Evolutionary conservation across 2,888 invertebrate genomes (phyloP), one percentile per base, ranked within the genome.

Genomic region (Platycheirus albimanus): DNA sequence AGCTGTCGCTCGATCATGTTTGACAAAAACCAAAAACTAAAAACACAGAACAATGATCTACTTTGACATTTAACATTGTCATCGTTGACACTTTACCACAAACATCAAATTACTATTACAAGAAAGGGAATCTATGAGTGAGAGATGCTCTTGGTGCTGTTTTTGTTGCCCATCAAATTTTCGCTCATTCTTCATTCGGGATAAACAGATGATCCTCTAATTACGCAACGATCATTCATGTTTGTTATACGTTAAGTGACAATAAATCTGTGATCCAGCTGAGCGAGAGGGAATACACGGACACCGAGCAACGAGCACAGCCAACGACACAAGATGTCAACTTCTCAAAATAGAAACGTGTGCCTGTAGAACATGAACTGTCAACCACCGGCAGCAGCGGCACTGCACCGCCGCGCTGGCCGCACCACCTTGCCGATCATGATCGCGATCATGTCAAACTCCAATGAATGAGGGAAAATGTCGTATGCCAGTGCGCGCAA

Each of bases 1-100:
- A 83, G 83, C 83, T 83, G 83, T 74, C 83, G 72, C 64, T 64
- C 74, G 69, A 78, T 83, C 56, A 56, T 56, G 67, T 83, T 74
- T 74, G 45, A 74, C 67, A 77, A 67, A 38, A 56, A n/a, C 38
- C 15, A 10, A 38, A 56, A 13, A 8, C 4, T 2, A 13, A 20
- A 43, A 20, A 58, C 38, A 56, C 15, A n/a, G 49, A 30, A 72
- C 78, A 64, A 67, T 78, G 72, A 83, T 90, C 90, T 88, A 86
- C 83, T 86, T 86, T 90, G 90, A 90, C 90, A 89, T 87, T 87
- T 89, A 86, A 89, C 89, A 89, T 89, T 89, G 90, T 89, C 88
- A 89, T 88, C 87, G 89, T 89, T 89, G 90, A 90, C 90, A 90
- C 90, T 89, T 90, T 88, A 88, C 87, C 88, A 87, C 88, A 88